Evolutionary conservation across 2,797 vertebrate species (phyloP).

Genomic region (Gila robusta): DNA sequence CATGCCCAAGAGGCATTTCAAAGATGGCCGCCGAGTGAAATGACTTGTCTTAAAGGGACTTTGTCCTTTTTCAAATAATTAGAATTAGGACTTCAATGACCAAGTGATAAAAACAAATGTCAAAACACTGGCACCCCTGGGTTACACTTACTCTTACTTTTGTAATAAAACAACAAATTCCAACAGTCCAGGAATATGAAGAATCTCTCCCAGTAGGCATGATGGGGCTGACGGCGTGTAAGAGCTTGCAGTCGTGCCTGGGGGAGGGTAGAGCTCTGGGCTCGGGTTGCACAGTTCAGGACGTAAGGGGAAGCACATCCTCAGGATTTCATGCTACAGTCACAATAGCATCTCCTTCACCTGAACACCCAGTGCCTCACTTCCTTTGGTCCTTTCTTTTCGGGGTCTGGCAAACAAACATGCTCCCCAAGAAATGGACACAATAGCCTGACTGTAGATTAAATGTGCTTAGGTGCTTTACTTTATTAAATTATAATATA

Average conservation of each 20-base stretch:
- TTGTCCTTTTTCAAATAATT: too few species aligned
- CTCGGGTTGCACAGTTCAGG: slow-evolving; percentile 9
- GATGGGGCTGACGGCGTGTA: background rate
- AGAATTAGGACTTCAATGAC: too few species aligned
- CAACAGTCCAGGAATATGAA: background rate
- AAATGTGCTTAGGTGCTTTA: background rate
- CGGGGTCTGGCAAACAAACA: slow-evolving; percentile 2
- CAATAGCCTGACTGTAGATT: background rate
- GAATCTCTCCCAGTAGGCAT: background rate
- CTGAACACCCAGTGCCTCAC: slow-evolving; percentile 42
- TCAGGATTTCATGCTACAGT: slow-evolving; percentile 36
- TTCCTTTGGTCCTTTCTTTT: slow-evolving; percentile 23
- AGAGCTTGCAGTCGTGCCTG: slow-evolving; percentile 8
- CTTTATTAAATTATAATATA: background rate
- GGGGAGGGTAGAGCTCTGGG: slow-evolving; percentile 40
- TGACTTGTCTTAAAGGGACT: too few species aligned
- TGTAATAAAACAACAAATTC: background rate
- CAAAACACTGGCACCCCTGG: background rate
- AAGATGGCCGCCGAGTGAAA: too few species aligned
- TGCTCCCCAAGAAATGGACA: background rate
- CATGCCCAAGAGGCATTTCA: too few species aligned
- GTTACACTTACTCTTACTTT: too few species aligned
- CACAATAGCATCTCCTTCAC: slow-evolving; percentile 50
- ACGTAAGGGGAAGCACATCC: slow-evolving; percentile 49
- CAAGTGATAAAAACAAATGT: background rate